phyloP scores from a whole-genome alignment of 2,888 invertebrate genomes.

The Dioctria rufipes region DNA sequence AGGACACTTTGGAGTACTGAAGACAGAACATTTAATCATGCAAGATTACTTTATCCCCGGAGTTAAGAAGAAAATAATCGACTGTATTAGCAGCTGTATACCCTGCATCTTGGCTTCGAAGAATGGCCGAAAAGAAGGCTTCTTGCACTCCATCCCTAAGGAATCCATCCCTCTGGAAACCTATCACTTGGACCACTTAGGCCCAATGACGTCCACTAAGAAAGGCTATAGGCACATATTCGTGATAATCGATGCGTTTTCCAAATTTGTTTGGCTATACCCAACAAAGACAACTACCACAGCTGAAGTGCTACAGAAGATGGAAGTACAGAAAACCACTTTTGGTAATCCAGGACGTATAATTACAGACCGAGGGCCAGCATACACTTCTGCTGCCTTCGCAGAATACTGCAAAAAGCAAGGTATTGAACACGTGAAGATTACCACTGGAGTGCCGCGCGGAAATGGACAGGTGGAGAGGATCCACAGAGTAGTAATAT shows the following conservation, averaged over 20 bases:
- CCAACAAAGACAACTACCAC: conserved; percentile 10
- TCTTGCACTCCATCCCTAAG: not conserved
- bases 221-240: not conserved
- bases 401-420: not conserved
- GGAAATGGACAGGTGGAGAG: too few species aligned
- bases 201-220: not conserved
- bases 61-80: not conserved
- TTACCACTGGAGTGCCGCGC: too few species aligned
- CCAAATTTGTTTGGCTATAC: not conserved
- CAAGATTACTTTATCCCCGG: conserved; percentile 1
- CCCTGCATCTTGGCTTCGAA: conserved; percentile 13
- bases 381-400: not conserved
- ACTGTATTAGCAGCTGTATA: not conserved
- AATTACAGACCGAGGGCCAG: not conserved
- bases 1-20: conserved; percentile 46
- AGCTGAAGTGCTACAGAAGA: not conserved
- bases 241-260: not conserved
- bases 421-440: not conserved
- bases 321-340: too few species aligned
- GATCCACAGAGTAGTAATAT: too few species aligned
- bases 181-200: not conserved
- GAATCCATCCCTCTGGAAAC: not conserved
- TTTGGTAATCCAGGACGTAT: too few species aligned
- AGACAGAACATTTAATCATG: conserved; percentile 46
- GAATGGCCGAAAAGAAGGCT: conserved; percentile 31